Evolutionary conservation across 2,797 vertebrate genomes (phyloP).

Genomic region (Pagetopsis macropterus): DNA sequence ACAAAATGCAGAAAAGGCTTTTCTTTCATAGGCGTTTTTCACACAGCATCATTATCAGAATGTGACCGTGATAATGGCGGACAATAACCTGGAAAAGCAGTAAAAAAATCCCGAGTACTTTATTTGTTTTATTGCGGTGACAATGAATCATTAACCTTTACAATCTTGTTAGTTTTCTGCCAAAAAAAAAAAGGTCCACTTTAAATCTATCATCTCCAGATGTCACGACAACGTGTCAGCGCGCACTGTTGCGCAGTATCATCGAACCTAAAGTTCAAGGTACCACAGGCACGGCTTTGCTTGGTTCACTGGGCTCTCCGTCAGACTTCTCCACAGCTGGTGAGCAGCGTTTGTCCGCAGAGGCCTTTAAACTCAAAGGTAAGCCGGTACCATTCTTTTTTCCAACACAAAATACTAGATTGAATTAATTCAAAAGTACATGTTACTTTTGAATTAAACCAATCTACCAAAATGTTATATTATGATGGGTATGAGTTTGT

Average conservation of each 20-base stretch:
- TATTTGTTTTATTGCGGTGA: slow-evolving; percentile 3
- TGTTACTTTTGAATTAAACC: background rate
- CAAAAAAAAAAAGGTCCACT: slow-evolving; percentile 44
- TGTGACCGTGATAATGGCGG: background rate
- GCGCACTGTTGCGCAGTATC: slow-evolving; percentile 67
- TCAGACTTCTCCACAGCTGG: slow-evolving; percentile 35
- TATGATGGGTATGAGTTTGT: background rate
- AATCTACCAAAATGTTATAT: background rate
- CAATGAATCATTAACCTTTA: slow-evolving; percentile 81
- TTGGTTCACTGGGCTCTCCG: slow-evolving; percentile 17
- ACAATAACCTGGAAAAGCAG: background rate
- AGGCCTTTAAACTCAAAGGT: slow-evolving; percentile 42
- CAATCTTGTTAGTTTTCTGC: slow-evolving; percentile 35
- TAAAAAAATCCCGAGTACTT: background rate
- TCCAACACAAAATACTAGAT: background rate
- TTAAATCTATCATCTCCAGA: slow-evolving; percentile 62
- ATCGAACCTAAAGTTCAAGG: slow-evolving; percentile 77
- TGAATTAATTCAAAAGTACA: background rate
- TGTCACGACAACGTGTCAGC: slow-evolving; percentile 70
- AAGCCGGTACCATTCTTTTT: background rate
- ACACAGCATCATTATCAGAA: background rate
- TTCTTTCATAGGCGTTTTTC: background rate
- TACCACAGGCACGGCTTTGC: slow-evolving; percentile 10
- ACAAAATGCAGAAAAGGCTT: background rate
- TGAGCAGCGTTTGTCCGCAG: slow-evolving; percentile 17